Evolutionary conservation across 2,888 invertebrate genomes (phyloP), one percentile per base, ranked within the genome.

Genomic region (Drosophila mettleri): DNA sequence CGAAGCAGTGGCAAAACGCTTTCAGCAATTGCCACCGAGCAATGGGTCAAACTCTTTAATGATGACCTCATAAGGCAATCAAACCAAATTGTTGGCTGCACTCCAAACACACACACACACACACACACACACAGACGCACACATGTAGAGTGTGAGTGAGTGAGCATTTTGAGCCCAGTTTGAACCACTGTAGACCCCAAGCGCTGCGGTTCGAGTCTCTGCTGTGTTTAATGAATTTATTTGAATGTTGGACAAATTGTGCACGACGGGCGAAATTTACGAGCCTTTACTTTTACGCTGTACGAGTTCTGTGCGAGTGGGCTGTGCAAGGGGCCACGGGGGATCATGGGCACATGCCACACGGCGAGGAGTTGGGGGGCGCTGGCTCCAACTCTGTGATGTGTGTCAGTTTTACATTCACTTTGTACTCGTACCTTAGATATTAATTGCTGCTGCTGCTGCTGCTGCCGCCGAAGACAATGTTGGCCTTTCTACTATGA

Each of bases 221-320:
- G 39, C 66, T 74, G 54, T 36, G 41, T 86, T 88, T 85, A 88
- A 88, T 86, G 87, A 88, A 88, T 86, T 86, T 86, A 86, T 86
- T 87, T 88, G 86, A 85, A 86, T 86, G 87, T 85, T 89, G 87
- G 85, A 86, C 85, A 86, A 86, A 88, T 86, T 86, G 85, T 87
- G 82, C 89, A 87, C 86, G 89, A 86, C 87, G 85, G 81, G 69
- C 74, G 24, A 79, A 79, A 85, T 85, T 85, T 85, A 85, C 82
- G 89, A 88, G 69, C 82, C 74, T 59, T 60, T 77, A 59, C 55
- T 55, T 73, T 58, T 54, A 57, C 53, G 39, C 5, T 41, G 24
- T 57, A 38, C 49, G 34, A n/a, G n/a, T 39, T 45, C 45, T 48
- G 45, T 53, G 29, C n/a, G 36, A 22, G 52, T 14, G 22, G 38